phyloP scores from a whole-genome alignment of 1,140 invertebrate species.

The Psilanteris sp. region DNA sequence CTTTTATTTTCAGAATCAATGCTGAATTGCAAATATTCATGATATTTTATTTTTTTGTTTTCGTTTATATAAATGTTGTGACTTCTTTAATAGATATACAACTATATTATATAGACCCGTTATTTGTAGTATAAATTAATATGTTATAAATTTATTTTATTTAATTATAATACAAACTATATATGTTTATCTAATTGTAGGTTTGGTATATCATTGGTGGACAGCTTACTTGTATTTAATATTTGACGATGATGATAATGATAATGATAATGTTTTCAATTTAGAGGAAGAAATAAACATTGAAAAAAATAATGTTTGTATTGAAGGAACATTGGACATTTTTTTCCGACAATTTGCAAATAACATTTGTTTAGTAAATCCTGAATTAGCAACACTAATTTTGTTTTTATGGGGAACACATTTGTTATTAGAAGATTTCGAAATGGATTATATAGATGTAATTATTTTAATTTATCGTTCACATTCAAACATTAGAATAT shows the following conservation, averaged over 20 bases:
- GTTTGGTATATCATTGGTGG: conserved; percentile 40
- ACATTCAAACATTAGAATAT: background rate
- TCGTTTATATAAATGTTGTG: too few species aligned
- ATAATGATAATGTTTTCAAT: background rate
- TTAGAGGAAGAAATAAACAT: too few species aligned
- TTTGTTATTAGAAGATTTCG: conserved; percentile 25
- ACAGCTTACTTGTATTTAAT: conserved; percentile 42
- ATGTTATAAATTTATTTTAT: background rate
- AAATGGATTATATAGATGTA: conserved; percentile 49
- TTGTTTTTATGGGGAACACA: conserved; percentile 50
- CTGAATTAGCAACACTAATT: conserved; percentile 16
- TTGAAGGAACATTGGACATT: background rate
- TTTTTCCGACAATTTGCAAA: conserved; percentile 25
- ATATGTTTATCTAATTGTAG: conserved; percentile 13
- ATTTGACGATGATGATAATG: conserved; percentile 40
- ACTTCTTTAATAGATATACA: too few species aligned
- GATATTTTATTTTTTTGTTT: too few species aligned
- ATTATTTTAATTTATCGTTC: background rate
- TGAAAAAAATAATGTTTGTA: conserved; percentile 9
- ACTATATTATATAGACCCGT: too few species aligned
- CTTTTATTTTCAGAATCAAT: too few species aligned
- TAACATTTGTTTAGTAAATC: conserved; percentile 5
- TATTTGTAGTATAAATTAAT: too few species aligned
- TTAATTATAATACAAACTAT: conserved; percentile 1
- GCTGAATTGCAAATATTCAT: too few species aligned